phyloP scores from a whole-genome alignment of 2,113 vertebrate genomes.

The Coptodon rendalli region DNA sequence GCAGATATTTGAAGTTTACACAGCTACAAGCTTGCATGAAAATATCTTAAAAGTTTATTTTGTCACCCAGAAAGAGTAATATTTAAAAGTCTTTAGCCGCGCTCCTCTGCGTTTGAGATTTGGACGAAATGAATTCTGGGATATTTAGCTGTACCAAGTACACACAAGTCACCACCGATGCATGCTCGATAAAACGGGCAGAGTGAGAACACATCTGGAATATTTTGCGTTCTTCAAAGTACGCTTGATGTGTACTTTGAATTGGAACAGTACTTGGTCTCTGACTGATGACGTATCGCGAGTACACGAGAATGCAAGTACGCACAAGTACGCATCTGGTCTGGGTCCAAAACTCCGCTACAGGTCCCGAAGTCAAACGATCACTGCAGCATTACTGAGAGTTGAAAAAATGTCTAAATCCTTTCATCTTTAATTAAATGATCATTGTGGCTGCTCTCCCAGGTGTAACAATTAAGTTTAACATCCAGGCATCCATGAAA shows the following conservation, averaged over 20 bases:
- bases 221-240: background rate
- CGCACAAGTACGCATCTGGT: background rate
- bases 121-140: too few relatives aligned
- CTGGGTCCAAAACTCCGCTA: background rate
- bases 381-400: background rate
- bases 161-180: too few relatives aligned
- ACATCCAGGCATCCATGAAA: background rate
- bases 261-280: background rate
- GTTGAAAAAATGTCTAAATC: background rate
- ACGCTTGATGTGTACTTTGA: background rate
- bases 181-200: background rate
- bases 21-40: too few relatives aligned
- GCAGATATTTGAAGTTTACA: too few relatives aligned
- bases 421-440: background rate
- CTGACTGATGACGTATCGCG: fast-evolving
- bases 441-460: background rate
- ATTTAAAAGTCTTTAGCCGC: too few relatives aligned
- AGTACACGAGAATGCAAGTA: background rate
- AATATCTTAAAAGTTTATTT: too few relatives aligned
- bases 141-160: too few relatives aligned
- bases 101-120: too few relatives aligned
- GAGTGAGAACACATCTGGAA: background rate
- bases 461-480: background rate
- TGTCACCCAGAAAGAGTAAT: too few relatives aligned
- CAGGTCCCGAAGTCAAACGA: fast-evolving